Conservation (phyloP, 2,113 vertebrate species). For the Oreotrochilus melanogaster region DNA sequence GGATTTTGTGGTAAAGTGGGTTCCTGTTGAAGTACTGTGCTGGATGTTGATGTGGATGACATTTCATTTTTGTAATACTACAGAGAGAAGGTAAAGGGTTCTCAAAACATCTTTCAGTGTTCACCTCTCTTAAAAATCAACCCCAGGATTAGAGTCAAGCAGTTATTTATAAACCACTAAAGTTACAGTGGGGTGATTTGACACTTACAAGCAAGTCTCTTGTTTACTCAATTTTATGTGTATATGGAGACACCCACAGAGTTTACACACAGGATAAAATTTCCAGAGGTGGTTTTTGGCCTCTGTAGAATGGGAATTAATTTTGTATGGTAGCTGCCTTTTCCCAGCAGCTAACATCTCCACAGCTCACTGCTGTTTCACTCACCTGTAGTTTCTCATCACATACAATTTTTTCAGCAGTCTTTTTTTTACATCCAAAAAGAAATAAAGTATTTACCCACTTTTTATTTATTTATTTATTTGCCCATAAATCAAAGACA, state of each 20-base stretch:
- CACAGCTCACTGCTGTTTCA: conserved; percentile 23
- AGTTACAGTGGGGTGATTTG: background rate
- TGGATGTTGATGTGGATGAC: background rate
- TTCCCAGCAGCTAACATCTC: conserved; percentile 35
- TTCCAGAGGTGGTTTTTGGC: conserved; percentile 39
- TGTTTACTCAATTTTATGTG: conserved; percentile 14
- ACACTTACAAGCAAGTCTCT: background rate
- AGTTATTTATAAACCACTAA: conserved; percentile 21
- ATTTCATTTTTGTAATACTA: conserved; percentile 9
- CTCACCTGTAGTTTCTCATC: background rate
- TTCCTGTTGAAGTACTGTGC: background rate
- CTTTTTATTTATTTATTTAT: too few relatives aligned
- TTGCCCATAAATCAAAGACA: background rate
- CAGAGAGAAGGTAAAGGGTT: background rate
- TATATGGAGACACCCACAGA: background rate
- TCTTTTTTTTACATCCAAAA: background rate
- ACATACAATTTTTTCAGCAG: background rate
- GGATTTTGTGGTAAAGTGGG: background rate
- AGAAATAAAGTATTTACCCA: background rate
- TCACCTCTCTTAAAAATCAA: conserved; percentile 7
- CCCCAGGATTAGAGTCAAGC: conserved; percentile 4
- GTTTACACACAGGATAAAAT: conserved; percentile 1
- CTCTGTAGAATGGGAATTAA: background rate
- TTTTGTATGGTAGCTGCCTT: conserved; percentile 12
- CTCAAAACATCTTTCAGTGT: background rate